Conservation (phyloP, 2,888 invertebrate genomes). For the Lordiphosa fenestrarum region DNA sequence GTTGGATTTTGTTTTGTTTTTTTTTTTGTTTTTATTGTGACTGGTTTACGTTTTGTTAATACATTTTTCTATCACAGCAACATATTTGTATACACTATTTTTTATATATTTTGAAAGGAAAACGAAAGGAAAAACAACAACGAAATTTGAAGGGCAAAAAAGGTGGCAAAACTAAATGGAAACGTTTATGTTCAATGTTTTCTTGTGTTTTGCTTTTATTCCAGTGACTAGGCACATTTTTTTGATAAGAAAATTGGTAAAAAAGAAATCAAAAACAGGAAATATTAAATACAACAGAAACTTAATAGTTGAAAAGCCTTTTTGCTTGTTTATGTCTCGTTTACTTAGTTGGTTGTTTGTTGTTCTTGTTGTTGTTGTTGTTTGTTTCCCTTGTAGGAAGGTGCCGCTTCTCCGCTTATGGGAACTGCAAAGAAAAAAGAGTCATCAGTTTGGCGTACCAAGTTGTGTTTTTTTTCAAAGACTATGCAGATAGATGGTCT, state of each 20-base stretch:
- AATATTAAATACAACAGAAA: constrained; percentile 2
- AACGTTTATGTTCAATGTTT: neutral
- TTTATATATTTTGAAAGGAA: constrained; percentile 46
- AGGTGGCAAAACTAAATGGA: neutral
- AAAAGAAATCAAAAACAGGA: neutral
- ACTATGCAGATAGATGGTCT: too few relatives aligned
- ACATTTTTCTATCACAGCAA: constrained; percentile 73
- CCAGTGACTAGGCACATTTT: too few relatives aligned
- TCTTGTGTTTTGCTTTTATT: too few relatives aligned
- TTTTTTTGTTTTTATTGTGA: constrained; percentile 57
- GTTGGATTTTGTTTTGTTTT: constrained; percentile 23
- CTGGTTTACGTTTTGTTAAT: constrained; percentile 71
- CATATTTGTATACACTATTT: constrained; percentile 73
- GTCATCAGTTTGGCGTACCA: neutral
- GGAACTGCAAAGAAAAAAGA: constrained; percentile 60
- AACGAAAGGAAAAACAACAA: constrained; percentile 14
- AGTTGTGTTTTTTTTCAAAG: neutral
- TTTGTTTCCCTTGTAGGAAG: constrained; percentile 2
- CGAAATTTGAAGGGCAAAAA: constrained; percentile 1
- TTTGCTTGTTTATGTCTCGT: constrained; percentile 3
- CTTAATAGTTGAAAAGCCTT: constrained; percentile 43
- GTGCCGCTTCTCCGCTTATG: constrained; percentile 54
- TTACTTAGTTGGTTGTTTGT: constrained; percentile 18
- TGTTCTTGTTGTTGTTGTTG: constrained; percentile 3
- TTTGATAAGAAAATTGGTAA: constrained; percentile 5